Evolutionary conservation across 2,888 invertebrate genomes (phyloP).

Genomic region (Branchinecta sandiegonensis): DNA sequence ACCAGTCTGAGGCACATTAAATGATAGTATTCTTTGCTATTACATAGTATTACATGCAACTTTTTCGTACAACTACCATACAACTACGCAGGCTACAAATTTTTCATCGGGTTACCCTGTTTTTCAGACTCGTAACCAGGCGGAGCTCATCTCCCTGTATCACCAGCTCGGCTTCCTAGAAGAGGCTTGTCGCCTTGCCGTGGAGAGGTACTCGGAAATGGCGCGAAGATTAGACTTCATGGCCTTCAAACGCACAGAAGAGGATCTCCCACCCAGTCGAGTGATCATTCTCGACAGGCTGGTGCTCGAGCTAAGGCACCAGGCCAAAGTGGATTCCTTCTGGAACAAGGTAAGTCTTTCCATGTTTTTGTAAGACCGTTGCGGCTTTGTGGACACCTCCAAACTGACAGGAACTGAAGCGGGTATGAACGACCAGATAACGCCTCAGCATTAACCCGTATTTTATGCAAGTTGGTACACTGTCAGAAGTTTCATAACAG

Average conservation of each 20-base stretch:
- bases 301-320: background rate
- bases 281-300: background rate
- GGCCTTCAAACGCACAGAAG: slow-evolving; percentile 1
- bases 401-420: too few species aligned
- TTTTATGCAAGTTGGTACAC: too few species aligned
- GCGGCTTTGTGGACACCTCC: too few species aligned
- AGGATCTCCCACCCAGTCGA: slow-evolving; percentile 10
- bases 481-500: too few species aligned
- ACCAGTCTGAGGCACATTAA: too few species aligned
- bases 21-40: too few species aligned
- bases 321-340: background rate
- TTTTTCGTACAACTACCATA: too few species aligned
- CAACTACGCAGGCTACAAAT: too few species aligned
- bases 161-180: slow-evolving; percentile 10
- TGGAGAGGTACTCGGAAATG: background rate
- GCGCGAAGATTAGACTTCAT: background rate
- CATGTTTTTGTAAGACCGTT: background rate
- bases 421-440: too few species aligned
- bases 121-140: background rate
- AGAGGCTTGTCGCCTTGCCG: background rate
- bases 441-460: too few species aligned
- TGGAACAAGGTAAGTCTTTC: background rate
- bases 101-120: too few species aligned
- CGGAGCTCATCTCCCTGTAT: background rate
- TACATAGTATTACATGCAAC: too few species aligned